Percentiles rank a stretch among this genome's conserved stretches.
Evolutionary conservation across 2,888 invertebrate species (phyloP).

Genomic region (Pollenia labialis): DNA sequence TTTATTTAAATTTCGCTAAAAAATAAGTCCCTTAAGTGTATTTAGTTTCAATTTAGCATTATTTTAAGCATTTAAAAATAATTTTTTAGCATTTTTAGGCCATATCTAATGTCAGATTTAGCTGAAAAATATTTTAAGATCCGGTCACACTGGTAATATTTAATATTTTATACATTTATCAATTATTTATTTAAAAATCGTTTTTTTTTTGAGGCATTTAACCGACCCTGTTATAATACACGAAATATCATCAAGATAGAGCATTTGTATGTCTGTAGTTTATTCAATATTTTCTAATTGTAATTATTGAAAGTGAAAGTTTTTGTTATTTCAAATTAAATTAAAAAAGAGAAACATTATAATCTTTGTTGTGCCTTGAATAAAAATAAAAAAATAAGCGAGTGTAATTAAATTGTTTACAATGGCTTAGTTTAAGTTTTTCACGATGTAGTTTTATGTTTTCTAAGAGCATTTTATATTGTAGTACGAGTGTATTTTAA

Average conservation of each 20-base stretch:
- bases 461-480: background rate
- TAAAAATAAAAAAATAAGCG: slow-evolving; percentile 45
- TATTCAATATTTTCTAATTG: slow-evolving; percentile 39
- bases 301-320: slow-evolving; percentile 61
- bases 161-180: too few relatives aligned
- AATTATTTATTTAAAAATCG: too few relatives aligned
- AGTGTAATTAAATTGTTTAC: slow-evolving; percentile 34
- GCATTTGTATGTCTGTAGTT: slow-evolving; percentile 22
- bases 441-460: background rate
- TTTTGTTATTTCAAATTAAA: slow-evolving; percentile 31
- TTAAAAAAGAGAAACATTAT: slow-evolving; percentile 11
- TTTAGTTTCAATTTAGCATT: too few relatives aligned
- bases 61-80: too few relatives aligned
- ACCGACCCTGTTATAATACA: too few relatives aligned
- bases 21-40: too few relatives aligned
- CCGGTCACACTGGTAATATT: too few relatives aligned
- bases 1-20: too few relatives aligned
- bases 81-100: too few relatives aligned
- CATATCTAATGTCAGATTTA: too few relatives aligned
- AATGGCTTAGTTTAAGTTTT: slow-evolving; percentile 30
- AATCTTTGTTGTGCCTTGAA: slow-evolving; percentile 34
- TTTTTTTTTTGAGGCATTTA: too few relatives aligned
- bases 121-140: too few relatives aligned
- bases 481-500: slow-evolving; percentile 1
- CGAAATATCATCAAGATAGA: background rate